Percentiles rank a stretch among this genome's conserved stretches.
Conservation (phyloP, 2,888 invertebrate species). For the Erannis defoliaria region DNA sequence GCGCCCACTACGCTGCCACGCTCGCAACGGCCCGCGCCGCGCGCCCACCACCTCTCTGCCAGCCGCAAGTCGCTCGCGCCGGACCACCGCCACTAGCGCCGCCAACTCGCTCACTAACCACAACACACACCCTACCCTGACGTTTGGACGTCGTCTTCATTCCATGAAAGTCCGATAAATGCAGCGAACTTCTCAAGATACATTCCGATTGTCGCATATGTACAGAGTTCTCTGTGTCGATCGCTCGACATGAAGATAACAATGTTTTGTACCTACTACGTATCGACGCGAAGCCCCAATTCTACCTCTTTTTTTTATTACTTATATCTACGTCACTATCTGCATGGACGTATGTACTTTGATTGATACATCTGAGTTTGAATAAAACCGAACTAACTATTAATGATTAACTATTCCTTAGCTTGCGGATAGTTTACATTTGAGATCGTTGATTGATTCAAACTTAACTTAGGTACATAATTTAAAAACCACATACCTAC, state of each 20-base stretch:
- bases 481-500: not conserved
- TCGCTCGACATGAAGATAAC: slow-evolving; percentile 14
- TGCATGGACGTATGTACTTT: not conserved
- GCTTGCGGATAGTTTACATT: slow-evolving; percentile 20
- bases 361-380: not conserved
- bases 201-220: slow-evolving; percentile 1
- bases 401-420: not conserved
- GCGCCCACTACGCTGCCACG: slow-evolving; percentile 80
- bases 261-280: slow-evolving; percentile 11
- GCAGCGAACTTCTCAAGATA: slow-evolving; percentile 1
- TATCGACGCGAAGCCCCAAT: slow-evolving; percentile 19
- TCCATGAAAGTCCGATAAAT: not conserved
- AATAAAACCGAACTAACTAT: not conserved
- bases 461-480: not conserved
- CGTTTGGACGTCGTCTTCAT: not conserved
- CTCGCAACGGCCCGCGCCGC: slow-evolving; percentile 80
- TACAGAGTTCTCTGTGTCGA: slow-evolving; percentile 13
- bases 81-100: slow-evolving; percentile 77
- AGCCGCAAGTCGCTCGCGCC: slow-evolving; percentile 85
- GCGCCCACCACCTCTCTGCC: slow-evolving; percentile 79
- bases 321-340: not conserved
- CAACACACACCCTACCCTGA: not conserved
- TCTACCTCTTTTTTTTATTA: slow-evolving; percentile 16
- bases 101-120: not conserved
- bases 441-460: slow-evolving; percentile 27